phyloP scores from a whole-genome alignment of 2,888 invertebrate genomes.

The Liopterus haemorrhoidalis region DNA sequence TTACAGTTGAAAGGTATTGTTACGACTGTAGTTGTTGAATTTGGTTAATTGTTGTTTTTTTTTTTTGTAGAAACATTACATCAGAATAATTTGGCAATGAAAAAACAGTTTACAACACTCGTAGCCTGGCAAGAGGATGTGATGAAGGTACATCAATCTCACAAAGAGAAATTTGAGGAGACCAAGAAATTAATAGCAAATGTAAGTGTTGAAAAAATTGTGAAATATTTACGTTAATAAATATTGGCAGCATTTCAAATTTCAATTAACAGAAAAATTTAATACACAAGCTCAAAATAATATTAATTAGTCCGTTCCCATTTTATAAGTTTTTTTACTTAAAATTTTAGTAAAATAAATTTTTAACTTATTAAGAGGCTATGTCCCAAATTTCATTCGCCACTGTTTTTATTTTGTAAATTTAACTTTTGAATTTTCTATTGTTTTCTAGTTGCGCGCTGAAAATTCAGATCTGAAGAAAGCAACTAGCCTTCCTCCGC shows the following conservation, averaged over 20 bases:
- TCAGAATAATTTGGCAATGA: conserved; percentile 62
- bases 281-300: neutral
- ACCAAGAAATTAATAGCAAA: conserved; percentile 55
- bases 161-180: conserved; percentile 62
- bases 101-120: conserved; percentile 58
- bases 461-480: conserved; percentile 31
- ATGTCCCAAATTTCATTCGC: no score
- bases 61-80: conserved; percentile 56
- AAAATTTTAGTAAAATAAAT: neutral
- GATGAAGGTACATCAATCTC: conserved; percentile 54
- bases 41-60: conserved; percentile 28
- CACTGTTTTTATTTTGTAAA: conserved; percentile 37
- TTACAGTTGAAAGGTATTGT: conserved; percentile 36
- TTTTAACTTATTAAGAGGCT: no score
- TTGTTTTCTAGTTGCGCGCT: conserved; percentile 29
- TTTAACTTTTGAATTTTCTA: conserved; percentile 3
- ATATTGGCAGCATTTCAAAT: conserved; percentile 34
- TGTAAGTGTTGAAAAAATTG: conserved; percentile 45
- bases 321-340: neutral
- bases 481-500: neutral
- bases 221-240: conserved; percentile 12
- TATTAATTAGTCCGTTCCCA: neutral
- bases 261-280: no score
- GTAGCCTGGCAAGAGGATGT: conserved; percentile 61
- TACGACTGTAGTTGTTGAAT: neutral